Percentiles rank a stretch among this genome's conserved stretches.
phyloP scores from a whole-genome alignment of 1,140 invertebrate genomes.

The Drosophila orosa region DNA sequence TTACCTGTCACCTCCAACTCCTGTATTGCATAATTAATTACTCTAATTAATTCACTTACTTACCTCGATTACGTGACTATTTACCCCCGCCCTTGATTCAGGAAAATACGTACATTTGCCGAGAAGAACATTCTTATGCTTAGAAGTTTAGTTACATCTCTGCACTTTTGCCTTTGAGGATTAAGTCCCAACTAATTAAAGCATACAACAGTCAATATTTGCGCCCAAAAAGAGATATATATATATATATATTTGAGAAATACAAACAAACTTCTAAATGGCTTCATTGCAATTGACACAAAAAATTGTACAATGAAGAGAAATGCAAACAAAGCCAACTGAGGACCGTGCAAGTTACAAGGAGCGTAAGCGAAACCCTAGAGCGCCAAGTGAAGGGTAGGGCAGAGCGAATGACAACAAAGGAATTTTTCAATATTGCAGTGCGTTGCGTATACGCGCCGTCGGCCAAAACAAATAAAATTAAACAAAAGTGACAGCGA shows the following conservation, averaged over 20 bases:
- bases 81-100: not conserved
- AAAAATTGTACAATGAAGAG: conserved; percentile 57
- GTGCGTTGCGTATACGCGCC: conserved; percentile 73
- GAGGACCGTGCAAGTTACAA: conserved; percentile 16
- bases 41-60: not conserved
- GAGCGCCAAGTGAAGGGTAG: conserved; percentile 12
- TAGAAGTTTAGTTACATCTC: not conserved
- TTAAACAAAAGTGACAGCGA: conserved; percentile 71
- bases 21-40: conserved; percentile 4
- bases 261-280: conserved; percentile 46
- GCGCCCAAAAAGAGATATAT: conserved; percentile 2
- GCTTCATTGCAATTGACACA: conserved; percentile 70
- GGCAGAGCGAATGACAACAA: conserved; percentile 69
- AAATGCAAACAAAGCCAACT: conserved; percentile 45
- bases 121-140: not conserved
- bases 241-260: conserved; percentile 12
- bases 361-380: conserved; percentile 7
- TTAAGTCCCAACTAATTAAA: conserved; percentile 11
- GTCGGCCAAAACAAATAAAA: conserved; percentile 76
- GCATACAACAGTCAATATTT: conserved; percentile 11
- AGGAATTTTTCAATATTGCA: conserved; percentile 81
- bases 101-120: not conserved
- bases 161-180: not conserved
- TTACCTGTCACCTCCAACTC: not conserved
- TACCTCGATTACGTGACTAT: not conserved